Conservation (phyloP, 2,113 vertebrate genomes). For the Pelobates fuscus region DNA sequence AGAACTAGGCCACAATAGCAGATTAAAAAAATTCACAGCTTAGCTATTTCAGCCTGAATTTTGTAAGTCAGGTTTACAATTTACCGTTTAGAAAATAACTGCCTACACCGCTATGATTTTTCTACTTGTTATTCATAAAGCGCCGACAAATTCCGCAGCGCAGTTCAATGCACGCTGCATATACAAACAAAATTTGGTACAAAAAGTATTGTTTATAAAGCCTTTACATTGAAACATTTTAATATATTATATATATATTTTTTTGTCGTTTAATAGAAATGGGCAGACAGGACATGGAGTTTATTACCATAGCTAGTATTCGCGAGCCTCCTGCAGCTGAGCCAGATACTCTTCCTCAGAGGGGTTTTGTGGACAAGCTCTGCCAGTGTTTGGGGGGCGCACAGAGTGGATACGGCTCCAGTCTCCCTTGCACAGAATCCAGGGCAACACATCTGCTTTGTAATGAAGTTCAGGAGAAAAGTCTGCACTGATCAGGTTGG, state of each 20-base stretch:
- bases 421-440: conserved; percentile 92
- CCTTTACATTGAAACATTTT: not conserved
- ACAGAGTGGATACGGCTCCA: conserved; percentile 87
- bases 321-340: conserved; percentile 87
- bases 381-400: conserved; percentile 85
- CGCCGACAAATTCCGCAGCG: too few species aligned
- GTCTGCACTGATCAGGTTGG: conserved; percentile 86
- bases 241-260: conserved; percentile 20
- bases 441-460: conserved; percentile 88
- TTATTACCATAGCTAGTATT: conserved; percentile 70
- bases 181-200: not conserved
- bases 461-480: conserved; percentile 92
- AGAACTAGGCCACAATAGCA: too few species aligned
- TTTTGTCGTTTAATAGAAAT: not conserved
- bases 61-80: too few species aligned
- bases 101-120: too few species aligned
- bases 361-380: conserved; percentile 79
- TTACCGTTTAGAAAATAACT: too few species aligned
- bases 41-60: too few species aligned
- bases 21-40: too few species aligned
- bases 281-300: too few species aligned
- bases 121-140: too few species aligned
- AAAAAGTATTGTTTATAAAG: not conserved
- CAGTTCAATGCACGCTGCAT: too few species aligned
- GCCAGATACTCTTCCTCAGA: conserved; percentile 81